These are phyloP conservation scores for Selenia dentaria DNA, from an alignment of 2,888 invertebrate genomes.

Conservation along the genomic window DNA sequence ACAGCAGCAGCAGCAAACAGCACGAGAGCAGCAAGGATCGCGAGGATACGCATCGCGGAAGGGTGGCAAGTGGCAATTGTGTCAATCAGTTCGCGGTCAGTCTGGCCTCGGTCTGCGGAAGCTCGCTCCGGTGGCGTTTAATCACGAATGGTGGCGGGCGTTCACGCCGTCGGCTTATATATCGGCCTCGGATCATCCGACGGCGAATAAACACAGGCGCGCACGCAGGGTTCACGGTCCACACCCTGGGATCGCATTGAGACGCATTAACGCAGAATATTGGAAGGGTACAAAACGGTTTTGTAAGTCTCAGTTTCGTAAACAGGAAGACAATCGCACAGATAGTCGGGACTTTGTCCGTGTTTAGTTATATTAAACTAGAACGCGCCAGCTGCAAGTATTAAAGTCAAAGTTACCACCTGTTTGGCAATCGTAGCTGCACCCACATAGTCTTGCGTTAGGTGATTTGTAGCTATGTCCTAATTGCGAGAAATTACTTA, in stretches of 20 bases:
- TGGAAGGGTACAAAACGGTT: slow-evolving; percentile 50
- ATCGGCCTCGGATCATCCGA: slow-evolving; percentile 82
- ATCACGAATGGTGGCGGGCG: slow-evolving; percentile 80
- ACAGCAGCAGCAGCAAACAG: slow-evolving; percentile 39
- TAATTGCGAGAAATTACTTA: slow-evolving; percentile 20
- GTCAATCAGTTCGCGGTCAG: slow-evolving; percentile 75
- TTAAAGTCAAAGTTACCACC: slow-evolving; percentile 38
- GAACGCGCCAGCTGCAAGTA: slow-evolving; percentile 37
- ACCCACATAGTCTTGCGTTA: slow-evolving; percentile 28
- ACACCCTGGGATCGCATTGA: slow-evolving; percentile 73
- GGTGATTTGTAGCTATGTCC: slow-evolving; percentile 18
- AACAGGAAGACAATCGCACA: slow-evolving; percentile 53
- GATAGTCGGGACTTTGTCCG: slow-evolving; percentile 41
- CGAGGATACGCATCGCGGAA: slow-evolving; percentile 68
- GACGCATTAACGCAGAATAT: slow-evolving; percentile 55
- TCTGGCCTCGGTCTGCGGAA: slow-evolving; percentile 71
- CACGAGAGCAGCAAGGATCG: slow-evolving; percentile 45
- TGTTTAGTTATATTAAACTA: slow-evolving; percentile 36
- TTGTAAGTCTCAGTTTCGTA: slow-evolving; percentile 47
- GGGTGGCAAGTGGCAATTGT: slow-evolving; percentile 67
- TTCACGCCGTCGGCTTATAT: slow-evolving; percentile 72
- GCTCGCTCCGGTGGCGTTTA: slow-evolving; percentile 69
- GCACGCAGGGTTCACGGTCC: slow-evolving; percentile 77
- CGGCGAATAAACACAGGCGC: slow-evolving; percentile 65
- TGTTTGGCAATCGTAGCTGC: slow-evolving; percentile 29